Base-by-base conservation (phyloP, 2,888 invertebrate species). In the Drosophila kuntzei region DNA sequence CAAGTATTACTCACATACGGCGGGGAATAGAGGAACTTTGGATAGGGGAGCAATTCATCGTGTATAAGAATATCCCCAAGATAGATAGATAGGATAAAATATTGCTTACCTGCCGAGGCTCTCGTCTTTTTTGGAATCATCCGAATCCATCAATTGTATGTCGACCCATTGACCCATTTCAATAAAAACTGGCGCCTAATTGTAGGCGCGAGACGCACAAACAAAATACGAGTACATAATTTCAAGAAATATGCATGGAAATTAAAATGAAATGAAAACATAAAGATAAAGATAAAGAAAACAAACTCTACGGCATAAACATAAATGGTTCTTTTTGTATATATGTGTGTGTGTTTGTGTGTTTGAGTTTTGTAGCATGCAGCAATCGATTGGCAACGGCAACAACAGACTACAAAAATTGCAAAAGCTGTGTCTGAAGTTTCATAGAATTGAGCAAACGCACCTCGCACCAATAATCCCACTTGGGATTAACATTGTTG, bases 401-500 rank as follows among this genome's bases (percentile, higher is more conserved):
- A 74, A 87, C 43, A 85, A 69, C 39, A 61, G 46, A 73, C 73
- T 78, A 78, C 70, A 57, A 60, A 51, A 57, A 76, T 70, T 70
- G 67, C 68, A 62, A 39, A 43, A 14, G 62, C 59, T n/a, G 41
- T 51, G 39, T 49, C 14, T 27, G 50, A 9, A 49, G 60, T 53
- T 41, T 37, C 37, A 29, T 59, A 62, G 73, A 59, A 53, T 43
- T 44, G 34, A 62, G 61, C 47, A 32, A 76, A 89, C 93, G 92
- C 93, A 98, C 98, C 97, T 99, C 99, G 92, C 98, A 99, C 95
- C 97, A 98, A 93, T 94, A 98, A 93, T 99, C 98, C 99, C 99
- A 99, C 80, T 97, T 96, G 5, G 99, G 99, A 93, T 98, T 97
- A 27, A 99, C 95, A 75, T 96, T 96, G 92, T 98, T 98, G 91